Evolutionary conservation across 1,140 invertebrate genomes (phyloP).

Genomic region (Trichoplusia ni): DNA sequence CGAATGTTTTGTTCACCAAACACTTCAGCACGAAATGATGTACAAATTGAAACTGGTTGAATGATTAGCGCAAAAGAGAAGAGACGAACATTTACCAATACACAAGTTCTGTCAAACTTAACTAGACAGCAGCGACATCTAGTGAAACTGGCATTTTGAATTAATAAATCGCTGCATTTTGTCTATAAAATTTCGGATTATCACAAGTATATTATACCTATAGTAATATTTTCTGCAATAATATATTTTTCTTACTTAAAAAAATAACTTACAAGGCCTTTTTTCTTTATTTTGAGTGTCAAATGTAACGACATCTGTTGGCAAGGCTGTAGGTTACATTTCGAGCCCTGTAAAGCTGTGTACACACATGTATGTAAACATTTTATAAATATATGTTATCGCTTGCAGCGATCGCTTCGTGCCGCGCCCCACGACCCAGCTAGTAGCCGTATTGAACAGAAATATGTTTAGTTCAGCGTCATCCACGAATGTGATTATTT

Average conservation of each 20-base stretch:
- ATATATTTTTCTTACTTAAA: neutral
- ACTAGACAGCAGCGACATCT: neutral
- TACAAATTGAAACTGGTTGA: constrained; percentile 9
- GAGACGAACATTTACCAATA: no score
- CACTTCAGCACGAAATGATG: constrained; percentile 8
- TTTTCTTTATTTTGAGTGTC: neutral
- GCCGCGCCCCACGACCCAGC: neutral
- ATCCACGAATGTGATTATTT: constrained; percentile 35
- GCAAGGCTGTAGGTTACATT: neutral
- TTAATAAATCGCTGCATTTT: no score
- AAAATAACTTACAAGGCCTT: neutral
- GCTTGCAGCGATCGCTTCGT: neutral
- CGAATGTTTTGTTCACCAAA: constrained; percentile 5
- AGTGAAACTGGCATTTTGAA: no score
- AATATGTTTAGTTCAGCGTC: constrained; percentile 28
- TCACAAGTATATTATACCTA: neutral
- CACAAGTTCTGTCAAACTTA: constrained; percentile 20
- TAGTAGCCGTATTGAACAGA: constrained; percentile 30
- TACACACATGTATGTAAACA: constrained; percentile 12
- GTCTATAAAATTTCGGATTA: no score
- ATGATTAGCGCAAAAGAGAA: constrained; percentile 1
- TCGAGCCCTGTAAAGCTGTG: neutral
- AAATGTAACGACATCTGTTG: constrained; percentile 7
- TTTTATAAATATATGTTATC: neutral
- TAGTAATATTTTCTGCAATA: neutral